A percentile compares a stretch with the other conserved stretches of the same genome.
Evolutionary conservation across 2,797 vertebrate species (phyloP).

Genomic region (Threskiornis aethiopicus): DNA sequence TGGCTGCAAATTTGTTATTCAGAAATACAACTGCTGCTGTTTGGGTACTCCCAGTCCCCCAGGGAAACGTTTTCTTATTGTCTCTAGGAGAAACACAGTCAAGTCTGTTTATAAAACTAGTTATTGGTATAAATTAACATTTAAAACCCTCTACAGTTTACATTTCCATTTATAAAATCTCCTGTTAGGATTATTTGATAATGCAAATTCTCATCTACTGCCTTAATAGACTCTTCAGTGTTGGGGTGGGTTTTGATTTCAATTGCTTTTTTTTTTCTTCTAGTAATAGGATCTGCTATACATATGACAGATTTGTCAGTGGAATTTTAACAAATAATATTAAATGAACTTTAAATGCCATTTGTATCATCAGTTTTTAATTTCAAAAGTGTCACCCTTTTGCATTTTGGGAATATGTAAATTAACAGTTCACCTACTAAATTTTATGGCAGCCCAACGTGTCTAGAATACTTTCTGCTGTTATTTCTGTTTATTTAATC

Average conservation of each 20-base stretch:
- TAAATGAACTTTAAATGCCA: slow-evolving; percentile 57
- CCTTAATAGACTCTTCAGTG: slow-evolving; percentile 41
- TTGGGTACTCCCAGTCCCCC: neutral
- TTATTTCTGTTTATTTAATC: slow-evolving; percentile 59
- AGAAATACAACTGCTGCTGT: neutral
- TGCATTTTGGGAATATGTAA: slow-evolving; percentile 48
- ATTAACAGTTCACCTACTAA: slow-evolving; percentile 26
- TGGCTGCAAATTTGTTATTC: neutral
- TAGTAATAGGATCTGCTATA: slow-evolving; percentile 31
- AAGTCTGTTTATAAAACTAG: neutral
- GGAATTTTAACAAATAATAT: slow-evolving; percentile 55
- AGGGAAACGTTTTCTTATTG: neutral
- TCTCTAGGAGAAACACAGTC: neutral
- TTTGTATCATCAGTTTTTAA: slow-evolving; percentile 60
- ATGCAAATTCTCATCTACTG: slow-evolving; percentile 37
- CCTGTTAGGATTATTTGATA: slow-evolving; percentile 56
- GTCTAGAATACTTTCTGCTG: slow-evolving; percentile 39
- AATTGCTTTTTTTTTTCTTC: neutral
- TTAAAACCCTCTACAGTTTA: slow-evolving; percentile 14
- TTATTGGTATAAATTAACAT: slow-evolving; percentile 33
- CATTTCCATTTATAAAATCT: slow-evolving; percentile 44
- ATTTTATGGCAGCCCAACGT: slow-evolving; percentile 34
- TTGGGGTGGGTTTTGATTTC: slow-evolving; percentile 16
- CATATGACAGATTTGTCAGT: slow-evolving; percentile 25
- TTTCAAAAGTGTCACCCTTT: slow-evolving; percentile 52